Percentiles rank a stretch among this genome's conserved stretches.
phyloP scores from a whole-genome alignment of 2,888 invertebrate genomes.

The Gymnoscelis rufifasciata region DNA sequence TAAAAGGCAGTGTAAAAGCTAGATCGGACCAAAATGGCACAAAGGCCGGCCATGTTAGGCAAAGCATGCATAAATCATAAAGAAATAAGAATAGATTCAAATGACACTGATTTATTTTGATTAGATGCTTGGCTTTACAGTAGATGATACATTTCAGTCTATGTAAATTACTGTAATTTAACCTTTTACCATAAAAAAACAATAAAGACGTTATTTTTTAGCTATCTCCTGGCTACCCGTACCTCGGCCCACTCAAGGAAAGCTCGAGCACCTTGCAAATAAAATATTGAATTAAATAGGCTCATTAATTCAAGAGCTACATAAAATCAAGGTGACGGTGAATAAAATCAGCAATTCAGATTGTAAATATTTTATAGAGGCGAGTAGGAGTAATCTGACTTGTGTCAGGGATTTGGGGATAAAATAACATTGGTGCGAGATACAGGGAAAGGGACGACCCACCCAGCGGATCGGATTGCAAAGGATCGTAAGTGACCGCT shows the following conservation, averaged over 20 bases:
- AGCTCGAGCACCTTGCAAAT: slow-evolving; percentile 6
- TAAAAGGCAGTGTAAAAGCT: not conserved
- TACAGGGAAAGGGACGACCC: slow-evolving; percentile 25
- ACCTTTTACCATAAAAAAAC: too few species aligned
- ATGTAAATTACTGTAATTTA: too few species aligned
- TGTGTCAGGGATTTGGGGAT: slow-evolving; percentile 21
- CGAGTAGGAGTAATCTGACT: slow-evolving; percentile 13
- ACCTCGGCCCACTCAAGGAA: not conserved
- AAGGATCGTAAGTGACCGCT: slow-evolving; percentile 17
- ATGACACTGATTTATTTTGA: slow-evolving; percentile 9
- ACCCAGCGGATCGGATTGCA: slow-evolving; percentile 18
- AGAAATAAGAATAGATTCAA: not conserved
- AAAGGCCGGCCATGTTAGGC: not conserved
- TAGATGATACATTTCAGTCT: too few species aligned
- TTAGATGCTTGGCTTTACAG: not conserved
- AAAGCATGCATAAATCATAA: not conserved
- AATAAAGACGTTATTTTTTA: not conserved
- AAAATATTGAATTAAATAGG: slow-evolving; percentile 14
- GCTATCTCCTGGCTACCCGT: not conserved
- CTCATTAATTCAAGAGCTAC: slow-evolving; percentile 17
- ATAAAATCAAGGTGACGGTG: slow-evolving; percentile 16
- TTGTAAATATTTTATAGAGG: slow-evolving; percentile 25
- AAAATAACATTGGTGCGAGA: slow-evolving; percentile 19
- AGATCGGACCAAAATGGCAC: not conserved
- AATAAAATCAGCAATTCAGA: slow-evolving; percentile 25